A percentile compares a stretch with the other conserved stretches of the same genome.
These are phyloP conservation scores for Nyctibius bracteatus DNA, from an alignment of 2,113 vertebrate species.

Conservation along the genomic window DNA sequence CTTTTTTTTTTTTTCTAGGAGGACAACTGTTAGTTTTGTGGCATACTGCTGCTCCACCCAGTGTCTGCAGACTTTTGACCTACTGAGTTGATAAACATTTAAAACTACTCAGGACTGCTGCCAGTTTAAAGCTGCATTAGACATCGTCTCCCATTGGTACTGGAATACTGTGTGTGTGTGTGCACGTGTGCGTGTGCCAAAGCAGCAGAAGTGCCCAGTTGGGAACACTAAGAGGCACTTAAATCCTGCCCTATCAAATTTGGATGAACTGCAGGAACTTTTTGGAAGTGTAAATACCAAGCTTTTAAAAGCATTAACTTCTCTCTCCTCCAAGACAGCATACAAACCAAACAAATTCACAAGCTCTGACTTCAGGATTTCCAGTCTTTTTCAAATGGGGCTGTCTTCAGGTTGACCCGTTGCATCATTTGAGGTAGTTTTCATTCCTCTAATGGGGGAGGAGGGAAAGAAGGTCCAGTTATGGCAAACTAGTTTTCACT, in stretches of 20 bases:
- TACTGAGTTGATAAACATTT: constrained; percentile 85
- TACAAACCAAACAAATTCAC: constrained; percentile 51
- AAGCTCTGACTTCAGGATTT: constrained; percentile 41
- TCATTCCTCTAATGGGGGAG: neutral
- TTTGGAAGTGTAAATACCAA: constrained; percentile 27
- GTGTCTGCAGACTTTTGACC: constrained; percentile 91
- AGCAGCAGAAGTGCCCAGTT: constrained; percentile 31
- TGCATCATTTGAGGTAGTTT: neutral
- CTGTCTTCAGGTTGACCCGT: neutral
- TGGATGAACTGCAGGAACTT: constrained; percentile 49
- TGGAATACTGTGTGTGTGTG: neutral
- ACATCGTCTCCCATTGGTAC: neutral
- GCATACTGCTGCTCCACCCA: constrained; percentile 96
- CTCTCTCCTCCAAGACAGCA: constrained; percentile 31
- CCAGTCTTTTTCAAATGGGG: constrained; percentile 29
- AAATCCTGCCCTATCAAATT: constrained; percentile 13
- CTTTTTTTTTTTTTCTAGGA: constrained; percentile 57
- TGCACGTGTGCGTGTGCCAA: neutral
- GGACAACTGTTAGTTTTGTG: constrained; percentile 92
- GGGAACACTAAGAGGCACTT: constrained; percentile 20
- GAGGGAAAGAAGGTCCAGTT: neutral
- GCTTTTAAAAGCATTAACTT: constrained; percentile 56
- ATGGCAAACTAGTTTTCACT: neutral
- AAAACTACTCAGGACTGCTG: constrained; percentile 34
- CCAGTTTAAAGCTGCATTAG: constrained; percentile 44